Evolutionary conservation across 2,113 vertebrate species (phyloP), one percentile per base, ranked within the genome.

Genomic region (Silurus glanis): DNA sequence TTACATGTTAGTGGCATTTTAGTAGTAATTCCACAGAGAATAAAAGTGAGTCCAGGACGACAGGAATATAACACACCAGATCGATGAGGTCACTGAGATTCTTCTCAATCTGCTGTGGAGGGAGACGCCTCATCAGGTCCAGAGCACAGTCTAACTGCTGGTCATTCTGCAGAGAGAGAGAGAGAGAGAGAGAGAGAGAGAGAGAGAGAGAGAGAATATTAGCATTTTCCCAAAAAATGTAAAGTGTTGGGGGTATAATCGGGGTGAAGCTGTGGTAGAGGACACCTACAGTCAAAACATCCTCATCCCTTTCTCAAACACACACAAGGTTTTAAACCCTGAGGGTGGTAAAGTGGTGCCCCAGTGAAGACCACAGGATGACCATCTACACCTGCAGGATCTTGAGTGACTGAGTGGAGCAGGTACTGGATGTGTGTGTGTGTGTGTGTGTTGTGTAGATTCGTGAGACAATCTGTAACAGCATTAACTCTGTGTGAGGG

Each of bases 71-170:
- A 23, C 69, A 92, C 90, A 99, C 98, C 97, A 99, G 93, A 94
- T 99, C 98, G 59, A 99, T 99, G 94, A 99, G 97, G 96, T 99
- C 98, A 14, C 98, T 99, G 94, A 99, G 97, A 96, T 99, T 99
- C 91, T 99, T 99, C 96, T 99, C 98, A 6, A 99, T 99, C 93
- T 99, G 98, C 94, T 99, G 98, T 0, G 98, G 98, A 95, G 98
- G 98, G 95, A 99, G 95, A 88, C 98, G 98, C 96, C 98, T 98
- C 98, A 99, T 99, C 93, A 99, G 95, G 93, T 99, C 98, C 96
- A 99, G 97, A 94, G 98, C 98, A 97, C 97, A 99, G 92, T 99
- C 98, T 91, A 99, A 95, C 96, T 99, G 98, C 93, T 98, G 97
- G 88, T 99, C 98, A 94, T 95, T 98, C 98, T 99, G 90, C 13